Percentiles rank a stretch among this genome's conserved stretches.
Evolutionary conservation across 2,113 vertebrate species (phyloP).

Genomic region (Xyliphius kryptos): DNA sequence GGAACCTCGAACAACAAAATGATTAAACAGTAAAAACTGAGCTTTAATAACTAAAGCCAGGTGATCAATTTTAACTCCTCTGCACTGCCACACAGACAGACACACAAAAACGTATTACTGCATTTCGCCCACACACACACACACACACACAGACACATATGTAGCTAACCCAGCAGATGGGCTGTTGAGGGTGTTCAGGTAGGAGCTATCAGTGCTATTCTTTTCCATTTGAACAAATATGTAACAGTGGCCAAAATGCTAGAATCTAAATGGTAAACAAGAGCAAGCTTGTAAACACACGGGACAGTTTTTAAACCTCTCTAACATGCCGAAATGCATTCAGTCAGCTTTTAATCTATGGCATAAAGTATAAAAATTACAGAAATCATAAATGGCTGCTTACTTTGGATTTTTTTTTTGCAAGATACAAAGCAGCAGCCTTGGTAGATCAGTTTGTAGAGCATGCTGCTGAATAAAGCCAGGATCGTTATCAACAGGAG

Average conservation of each 20-base stretch:
- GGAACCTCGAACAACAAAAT: slow-evolving; percentile 51
- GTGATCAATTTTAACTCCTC: slow-evolving; percentile 42
- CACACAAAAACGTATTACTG: slow-evolving; percentile 20
- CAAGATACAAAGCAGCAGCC: background rate
- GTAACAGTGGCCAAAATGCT: background rate
- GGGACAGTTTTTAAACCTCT: background rate
- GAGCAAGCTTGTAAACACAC: background rate
- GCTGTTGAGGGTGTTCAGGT: slow-evolving; percentile 58
- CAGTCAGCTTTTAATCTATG: background rate
- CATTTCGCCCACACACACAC: too few species aligned
- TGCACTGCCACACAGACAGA: slow-evolving; percentile 39
- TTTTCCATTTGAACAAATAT: slow-evolving; percentile 3
- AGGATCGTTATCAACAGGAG: too few species aligned
- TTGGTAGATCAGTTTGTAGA: too few species aligned
- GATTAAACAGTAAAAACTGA: slow-evolving; percentile 53
- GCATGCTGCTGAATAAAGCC: too few species aligned
- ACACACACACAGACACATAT: too few species aligned
- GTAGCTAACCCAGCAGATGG: too few species aligned
- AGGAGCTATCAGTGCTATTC: slow-evolving; percentile 42
- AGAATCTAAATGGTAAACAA: slow-evolving; percentile 1
- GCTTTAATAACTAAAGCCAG: slow-evolving; percentile 52
- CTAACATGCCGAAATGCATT: background rate
- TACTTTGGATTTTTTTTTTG: background rate
- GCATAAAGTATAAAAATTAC: background rate
- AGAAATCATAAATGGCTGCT: background rate